phyloP scores from a whole-genome alignment of 1,140 invertebrate genomes.

The Temnothorax nylanderi region DNA sequence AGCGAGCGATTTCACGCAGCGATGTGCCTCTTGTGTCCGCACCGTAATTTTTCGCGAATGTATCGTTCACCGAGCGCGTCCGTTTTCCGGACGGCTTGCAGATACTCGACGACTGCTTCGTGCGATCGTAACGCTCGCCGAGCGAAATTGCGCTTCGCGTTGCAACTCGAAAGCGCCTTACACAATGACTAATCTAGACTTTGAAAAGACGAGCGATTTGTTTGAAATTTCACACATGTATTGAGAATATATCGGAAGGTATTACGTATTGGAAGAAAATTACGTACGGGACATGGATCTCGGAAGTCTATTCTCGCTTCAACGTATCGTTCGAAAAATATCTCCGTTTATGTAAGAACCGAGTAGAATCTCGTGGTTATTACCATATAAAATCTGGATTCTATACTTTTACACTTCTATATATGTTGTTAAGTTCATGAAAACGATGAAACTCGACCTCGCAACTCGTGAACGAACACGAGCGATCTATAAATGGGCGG shows the following conservation, averaged over 20 bases:
- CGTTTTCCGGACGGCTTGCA: not conserved
- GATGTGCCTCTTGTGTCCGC: not conserved
- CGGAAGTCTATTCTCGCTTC: not conserved
- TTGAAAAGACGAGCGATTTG: not conserved
- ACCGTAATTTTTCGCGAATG: not conserved
- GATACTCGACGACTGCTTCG: not conserved
- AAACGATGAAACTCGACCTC: not conserved
- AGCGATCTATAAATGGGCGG: not conserved
- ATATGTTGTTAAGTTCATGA: not conserved
- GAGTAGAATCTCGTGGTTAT: not conserved
- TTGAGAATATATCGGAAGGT: not conserved
- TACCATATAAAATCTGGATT: not conserved
- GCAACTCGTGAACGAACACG: not conserved
- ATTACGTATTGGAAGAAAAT: not conserved
- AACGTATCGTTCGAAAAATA: not conserved
- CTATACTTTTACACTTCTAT: not conserved
- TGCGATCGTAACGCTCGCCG: not conserved
- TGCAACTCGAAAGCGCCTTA: not conserved
- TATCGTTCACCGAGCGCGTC: not conserved
- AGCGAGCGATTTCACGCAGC: not conserved
- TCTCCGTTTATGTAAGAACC: not conserved
- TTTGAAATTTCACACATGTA: not conserved
- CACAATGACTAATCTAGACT: not conserved
- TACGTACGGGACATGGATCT: not conserved
- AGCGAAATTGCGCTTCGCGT: not conserved